Evolutionary conservation across 2,113 vertebrate genomes (phyloP).

Genomic region (Gymnogyps californianus): DNA sequence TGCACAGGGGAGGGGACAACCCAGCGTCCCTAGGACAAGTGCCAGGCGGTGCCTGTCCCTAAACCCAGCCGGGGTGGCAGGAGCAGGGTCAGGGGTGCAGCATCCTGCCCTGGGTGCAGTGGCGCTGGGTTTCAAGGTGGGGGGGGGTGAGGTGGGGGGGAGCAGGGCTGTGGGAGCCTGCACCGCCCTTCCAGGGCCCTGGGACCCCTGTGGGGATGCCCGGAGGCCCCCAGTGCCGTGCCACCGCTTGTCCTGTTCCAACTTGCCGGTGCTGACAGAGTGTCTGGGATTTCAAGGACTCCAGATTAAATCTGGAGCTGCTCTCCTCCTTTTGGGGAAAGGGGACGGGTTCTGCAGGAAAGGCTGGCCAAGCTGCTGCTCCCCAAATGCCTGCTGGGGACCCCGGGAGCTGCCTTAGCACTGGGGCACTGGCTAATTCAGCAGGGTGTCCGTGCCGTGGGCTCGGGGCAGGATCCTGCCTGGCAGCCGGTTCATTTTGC

Average conservation of each 20-base stretch:
- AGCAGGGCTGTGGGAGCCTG: neutral
- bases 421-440: neutral
- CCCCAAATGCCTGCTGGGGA: neutral
- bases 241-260: neutral
- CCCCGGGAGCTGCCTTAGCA: neutral
- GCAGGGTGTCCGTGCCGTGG: accelerated
- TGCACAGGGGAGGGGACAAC: neutral
- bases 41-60: neutral
- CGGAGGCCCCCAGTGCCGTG: accelerated
- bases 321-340: neutral
- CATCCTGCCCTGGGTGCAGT: neutral
- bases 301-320: neutral
- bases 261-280: accelerated
- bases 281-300: neutral
- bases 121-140: accelerated
- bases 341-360: accelerated
- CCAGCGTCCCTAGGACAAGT: neutral
- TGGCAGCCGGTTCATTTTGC: accelerated
- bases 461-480: neutral
- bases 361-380: neutral
- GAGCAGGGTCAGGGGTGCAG: neutral
- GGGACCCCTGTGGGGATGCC: neutral
- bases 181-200: neutral
- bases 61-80: neutral
- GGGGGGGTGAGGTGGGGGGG: too few relatives aligned